Evolutionary conservation across 2,113 vertebrate species (phyloP).

Genomic region (Periophthalmodon schlosseri): DNA sequence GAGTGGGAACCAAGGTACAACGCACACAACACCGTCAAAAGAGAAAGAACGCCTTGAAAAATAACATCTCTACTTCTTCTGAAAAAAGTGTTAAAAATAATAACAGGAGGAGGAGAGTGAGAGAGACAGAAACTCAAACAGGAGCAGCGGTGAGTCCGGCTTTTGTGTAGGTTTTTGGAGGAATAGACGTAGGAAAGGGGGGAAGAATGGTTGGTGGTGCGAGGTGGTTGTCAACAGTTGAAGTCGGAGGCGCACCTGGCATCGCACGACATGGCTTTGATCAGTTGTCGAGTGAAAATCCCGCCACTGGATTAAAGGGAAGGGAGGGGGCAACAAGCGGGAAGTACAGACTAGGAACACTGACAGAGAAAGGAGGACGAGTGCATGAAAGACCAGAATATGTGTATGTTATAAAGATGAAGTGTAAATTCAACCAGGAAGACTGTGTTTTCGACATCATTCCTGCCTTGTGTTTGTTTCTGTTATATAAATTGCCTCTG

Average conservation of each 20-base stretch:
- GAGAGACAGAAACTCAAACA: slow-evolving; percentile 58
- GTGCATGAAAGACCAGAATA: background rate
- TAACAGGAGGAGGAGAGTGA: slow-evolving; percentile 44
- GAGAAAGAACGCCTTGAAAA: slow-evolving; percentile 31
- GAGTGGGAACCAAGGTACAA: slow-evolving; percentile 38
- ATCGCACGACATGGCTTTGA: slow-evolving; percentile 71
- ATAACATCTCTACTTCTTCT: slow-evolving; percentile 45
- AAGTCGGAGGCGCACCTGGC: slow-evolving; percentile 74
- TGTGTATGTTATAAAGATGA: slow-evolving; percentile 25
- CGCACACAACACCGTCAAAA: slow-evolving; percentile 56
- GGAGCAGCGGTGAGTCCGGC: slow-evolving; percentile 58
- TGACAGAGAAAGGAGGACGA: slow-evolving; percentile 48
- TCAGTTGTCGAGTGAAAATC: slow-evolving; percentile 78
- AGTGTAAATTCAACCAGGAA: slow-evolving; percentile 17
- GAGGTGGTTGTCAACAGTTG: slow-evolving; percentile 69
- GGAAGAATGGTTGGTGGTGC: slow-evolving; percentile 27
- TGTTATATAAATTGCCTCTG: background rate
- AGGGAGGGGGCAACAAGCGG: slow-evolving; percentile 46
- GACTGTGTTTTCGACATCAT: background rate
- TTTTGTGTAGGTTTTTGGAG: slow-evolving; percentile 60
- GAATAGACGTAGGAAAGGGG: slow-evolving; percentile 32
- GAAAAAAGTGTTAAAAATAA: slow-evolving; percentile 64
- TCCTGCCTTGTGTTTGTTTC: background rate
- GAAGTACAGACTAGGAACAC: slow-evolving; percentile 46
- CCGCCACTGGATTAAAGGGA: slow-evolving; percentile 76